Evolutionary conservation across 2,888 invertebrate species (phyloP).

Genomic region (Rhagium mordax): DNA sequence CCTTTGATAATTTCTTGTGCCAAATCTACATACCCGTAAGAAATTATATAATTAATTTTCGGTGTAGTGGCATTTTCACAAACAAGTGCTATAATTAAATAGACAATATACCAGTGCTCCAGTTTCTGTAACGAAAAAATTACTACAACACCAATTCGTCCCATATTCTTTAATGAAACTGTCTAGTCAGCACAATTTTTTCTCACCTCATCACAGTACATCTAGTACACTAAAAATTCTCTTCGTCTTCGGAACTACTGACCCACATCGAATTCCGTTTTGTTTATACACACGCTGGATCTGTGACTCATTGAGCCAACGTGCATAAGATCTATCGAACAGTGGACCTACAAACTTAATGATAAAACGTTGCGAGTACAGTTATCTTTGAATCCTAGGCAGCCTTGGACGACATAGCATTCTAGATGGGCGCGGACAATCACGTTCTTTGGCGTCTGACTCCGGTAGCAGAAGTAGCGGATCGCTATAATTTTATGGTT

Average conservation of each 20-base stretch:
- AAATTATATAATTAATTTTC: too few relatives aligned
- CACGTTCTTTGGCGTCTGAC: constrained; percentile 21
- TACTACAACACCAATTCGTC: not conserved
- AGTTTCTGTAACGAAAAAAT: not conserved
- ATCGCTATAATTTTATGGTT: not conserved
- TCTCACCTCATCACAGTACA: constrained; percentile 12
- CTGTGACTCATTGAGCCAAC: constrained; percentile 10
- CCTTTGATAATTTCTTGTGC: too few relatives aligned
- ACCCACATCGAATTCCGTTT: constrained; percentile 48
- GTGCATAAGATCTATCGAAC: not conserved
- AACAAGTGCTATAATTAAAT: not conserved
- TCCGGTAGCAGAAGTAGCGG: constrained; percentile 3
- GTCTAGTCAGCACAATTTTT: constrained; percentile 17
- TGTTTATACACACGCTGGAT: constrained; percentile 25
- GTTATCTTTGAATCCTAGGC: constrained; percentile 40
- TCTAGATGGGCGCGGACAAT: constrained; percentile 26
- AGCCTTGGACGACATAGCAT: constrained; percentile 42
- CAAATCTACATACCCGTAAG: too few relatives aligned
- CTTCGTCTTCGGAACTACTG: constrained; percentile 51
- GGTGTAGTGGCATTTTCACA: not conserved
- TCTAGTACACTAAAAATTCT: constrained; percentile 37
- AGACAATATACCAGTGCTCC: not conserved
- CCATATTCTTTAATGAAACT: not conserved
- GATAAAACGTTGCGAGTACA: constrained; percentile 31
- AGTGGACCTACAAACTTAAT: not conserved